A percentile compares a stretch with the other conserved stretches of the same genome.
These are phyloP conservation scores for Conus canariensis DNA, from an alignment of 2,888 invertebrate species.

Conservation along the genomic window DNA sequence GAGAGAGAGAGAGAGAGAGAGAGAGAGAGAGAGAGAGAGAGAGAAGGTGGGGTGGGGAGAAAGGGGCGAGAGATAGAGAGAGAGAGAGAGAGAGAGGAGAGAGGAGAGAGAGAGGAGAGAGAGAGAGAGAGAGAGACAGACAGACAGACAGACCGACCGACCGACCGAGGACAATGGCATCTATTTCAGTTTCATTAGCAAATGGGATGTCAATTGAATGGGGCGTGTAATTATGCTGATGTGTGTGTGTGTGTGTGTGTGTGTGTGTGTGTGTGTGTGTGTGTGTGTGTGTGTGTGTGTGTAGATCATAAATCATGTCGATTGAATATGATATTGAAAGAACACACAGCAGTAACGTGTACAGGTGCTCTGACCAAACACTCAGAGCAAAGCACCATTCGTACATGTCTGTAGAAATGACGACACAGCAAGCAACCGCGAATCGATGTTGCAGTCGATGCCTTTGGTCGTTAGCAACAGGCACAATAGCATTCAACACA, in stretches of 20 bases:
- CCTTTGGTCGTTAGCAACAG: too few relatives aligned
- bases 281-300: conserved; percentile 6
- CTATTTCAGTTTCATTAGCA: background rate
- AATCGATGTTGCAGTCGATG: too few relatives aligned
- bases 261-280: conserved; percentile 15
- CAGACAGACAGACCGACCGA: background rate
- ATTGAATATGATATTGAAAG: background rate
- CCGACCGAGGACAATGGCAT: background rate
- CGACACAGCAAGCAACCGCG: background rate
- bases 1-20: background rate
- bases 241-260: background rate
- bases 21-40: background rate
- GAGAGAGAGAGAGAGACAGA: background rate
- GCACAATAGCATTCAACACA: too few relatives aligned
- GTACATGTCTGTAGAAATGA: background rate
- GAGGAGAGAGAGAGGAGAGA: background rate
- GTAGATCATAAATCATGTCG: background rate
- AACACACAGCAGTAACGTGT: too few relatives aligned
- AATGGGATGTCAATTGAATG: background rate
- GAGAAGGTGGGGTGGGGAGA: too few relatives aligned
- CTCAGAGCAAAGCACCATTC: background rate
- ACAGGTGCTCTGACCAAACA: background rate
- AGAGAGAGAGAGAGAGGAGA: background rate
- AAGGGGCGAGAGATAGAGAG: too few relatives aligned
- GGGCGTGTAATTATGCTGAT: background rate